Evolutionary conservation across 2,888 invertebrate genomes (phyloP).

Genomic region (Phyllotreta cruciferae): DNA sequence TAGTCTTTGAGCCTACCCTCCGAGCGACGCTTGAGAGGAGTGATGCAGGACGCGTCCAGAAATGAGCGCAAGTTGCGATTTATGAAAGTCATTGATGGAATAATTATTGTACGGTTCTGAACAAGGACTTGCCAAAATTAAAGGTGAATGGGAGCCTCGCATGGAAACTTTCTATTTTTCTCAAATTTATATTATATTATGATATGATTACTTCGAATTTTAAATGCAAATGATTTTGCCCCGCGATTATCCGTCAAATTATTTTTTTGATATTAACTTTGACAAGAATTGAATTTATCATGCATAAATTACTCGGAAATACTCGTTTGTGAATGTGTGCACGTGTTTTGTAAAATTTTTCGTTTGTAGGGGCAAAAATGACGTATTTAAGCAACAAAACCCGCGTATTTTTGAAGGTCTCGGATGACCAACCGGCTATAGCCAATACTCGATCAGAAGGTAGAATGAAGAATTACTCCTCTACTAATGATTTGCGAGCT

Average conservation of each 20-base stretch:
- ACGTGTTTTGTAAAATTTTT: too few relatives aligned
- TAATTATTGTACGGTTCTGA: background rate
- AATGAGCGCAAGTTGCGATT: slow-evolving; percentile 38
- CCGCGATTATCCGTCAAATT: too few relatives aligned
- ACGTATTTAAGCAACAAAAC: slow-evolving; percentile 32
- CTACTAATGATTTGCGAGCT: slow-evolving; percentile 65
- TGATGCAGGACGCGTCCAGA: slow-evolving; percentile 30
- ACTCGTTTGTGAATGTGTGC: too few relatives aligned
- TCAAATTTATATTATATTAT: too few relatives aligned
- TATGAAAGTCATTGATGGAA: slow-evolving; percentile 35
- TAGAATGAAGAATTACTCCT: slow-evolving; percentile 64
- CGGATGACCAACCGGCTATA: slow-evolving; percentile 5
- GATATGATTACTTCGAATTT: too few relatives aligned
- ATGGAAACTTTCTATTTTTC: too few relatives aligned
- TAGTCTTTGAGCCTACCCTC: slow-evolving; percentile 67
- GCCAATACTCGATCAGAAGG: slow-evolving; percentile 57
- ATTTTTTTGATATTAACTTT: too few relatives aligned
- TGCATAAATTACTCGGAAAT: too few relatives aligned
- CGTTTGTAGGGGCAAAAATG: slow-evolving; percentile 18
- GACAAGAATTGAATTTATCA: too few relatives aligned
- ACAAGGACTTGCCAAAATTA: too few relatives aligned
- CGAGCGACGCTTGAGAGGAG: slow-evolving; percentile 46
- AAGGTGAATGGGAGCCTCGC: too few relatives aligned
- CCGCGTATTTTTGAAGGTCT: slow-evolving; percentile 24
- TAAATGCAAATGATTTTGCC: too few relatives aligned